Percentiles rank a stretch among this genome's conserved stretches.
Evolutionary conservation across 2,113 vertebrate species (phyloP).

Genomic region (Ictalurus furcatus): DNA sequence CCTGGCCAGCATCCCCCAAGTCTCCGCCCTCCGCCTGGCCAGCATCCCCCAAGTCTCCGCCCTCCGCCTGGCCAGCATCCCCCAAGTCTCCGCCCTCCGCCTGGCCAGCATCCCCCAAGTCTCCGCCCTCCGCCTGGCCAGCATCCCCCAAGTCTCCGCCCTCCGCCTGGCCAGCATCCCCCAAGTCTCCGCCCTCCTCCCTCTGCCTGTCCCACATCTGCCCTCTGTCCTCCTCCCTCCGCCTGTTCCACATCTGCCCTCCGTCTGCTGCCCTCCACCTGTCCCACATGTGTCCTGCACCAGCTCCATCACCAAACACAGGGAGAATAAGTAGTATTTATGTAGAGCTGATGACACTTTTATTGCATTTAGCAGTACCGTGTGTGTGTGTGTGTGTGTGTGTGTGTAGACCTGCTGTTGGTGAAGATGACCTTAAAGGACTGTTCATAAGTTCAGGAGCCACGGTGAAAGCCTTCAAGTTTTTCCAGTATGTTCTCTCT

Average conservation of each 20-base stretch:
- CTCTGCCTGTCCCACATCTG: too few relatives aligned
- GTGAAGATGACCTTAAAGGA: constrained; percentile 88
- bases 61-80: too few relatives aligned
- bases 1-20: constrained; percentile 84
- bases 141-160: too few relatives aligned
- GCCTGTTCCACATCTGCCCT: background rate
- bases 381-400: background rate
- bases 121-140: too few relatives aligned
- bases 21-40: constrained; percentile 82
- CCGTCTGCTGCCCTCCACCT: background rate
- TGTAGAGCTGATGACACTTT: background rate
- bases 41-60: too few relatives aligned
- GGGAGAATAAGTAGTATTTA: background rate
- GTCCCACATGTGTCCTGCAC: background rate
- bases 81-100: too few relatives aligned
- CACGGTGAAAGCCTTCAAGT: constrained; percentile 95
- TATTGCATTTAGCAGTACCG: background rate
- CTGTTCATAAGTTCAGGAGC: constrained; percentile 88
- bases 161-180: constrained; percentile 95
- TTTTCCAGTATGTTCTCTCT: constrained; percentile 88
- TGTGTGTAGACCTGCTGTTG: constrained; percentile 79
- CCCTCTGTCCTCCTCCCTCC: too few relatives aligned
- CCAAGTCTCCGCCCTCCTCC: constrained; percentile 78
- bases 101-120: too few relatives aligned
- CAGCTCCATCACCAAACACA: background rate